Base-by-base conservation (phyloP, 2,797 vertebrate genomes). In the Adelosebastes latens region DNA sequence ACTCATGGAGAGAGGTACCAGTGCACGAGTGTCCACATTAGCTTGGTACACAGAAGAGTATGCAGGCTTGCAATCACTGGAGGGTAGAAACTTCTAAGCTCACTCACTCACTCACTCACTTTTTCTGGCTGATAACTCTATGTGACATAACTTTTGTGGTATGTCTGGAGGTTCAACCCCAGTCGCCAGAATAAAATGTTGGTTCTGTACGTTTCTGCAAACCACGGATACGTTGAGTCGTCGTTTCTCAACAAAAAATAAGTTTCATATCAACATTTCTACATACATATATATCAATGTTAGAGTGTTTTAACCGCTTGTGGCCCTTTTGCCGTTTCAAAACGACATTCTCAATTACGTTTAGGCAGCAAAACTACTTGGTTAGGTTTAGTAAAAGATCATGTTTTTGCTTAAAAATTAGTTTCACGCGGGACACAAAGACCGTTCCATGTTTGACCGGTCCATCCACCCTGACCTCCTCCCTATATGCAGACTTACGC, bases 1-100 rank as follows among this genome's bases (percentile, higher is more conserved):
- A 1, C 93, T 97, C 59, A 96, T 97, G 96, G 96, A 97, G 85
- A 94, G 93, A 96, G 96, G 96, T 94, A 92, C 22, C 25, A 13
- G 25, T 72, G 32, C 59, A 65, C 4, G 5, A 55, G 18, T 10
- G 8, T 25, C 16, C 24, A 32, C 42, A 25, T 55, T 13, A 32
- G n/a, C 18, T 29, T 32, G 5, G 27, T 22, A 24, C 49, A 68
- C 14, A 59, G 36, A 60, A 22, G 11, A 61, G 25, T 14, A 14
- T 7, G 25, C 18, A 53, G 20, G 39, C 4, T 29, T 24, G 39
- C 13, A 55, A n/a, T 36, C 36, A 60, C 39, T 55, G 49, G 6
- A 59, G 12, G 20, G 24, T 14, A 42, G 34, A 60, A 9, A 24
- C 29, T 31, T 18, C 5, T 65, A 25, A 42, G 14, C 27, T 64